A percentile compares a stretch with the other conserved stretches of the same genome.
phyloP scores from a whole-genome alignment of 2,888 invertebrate species.

The Julus scanicus region DNA sequence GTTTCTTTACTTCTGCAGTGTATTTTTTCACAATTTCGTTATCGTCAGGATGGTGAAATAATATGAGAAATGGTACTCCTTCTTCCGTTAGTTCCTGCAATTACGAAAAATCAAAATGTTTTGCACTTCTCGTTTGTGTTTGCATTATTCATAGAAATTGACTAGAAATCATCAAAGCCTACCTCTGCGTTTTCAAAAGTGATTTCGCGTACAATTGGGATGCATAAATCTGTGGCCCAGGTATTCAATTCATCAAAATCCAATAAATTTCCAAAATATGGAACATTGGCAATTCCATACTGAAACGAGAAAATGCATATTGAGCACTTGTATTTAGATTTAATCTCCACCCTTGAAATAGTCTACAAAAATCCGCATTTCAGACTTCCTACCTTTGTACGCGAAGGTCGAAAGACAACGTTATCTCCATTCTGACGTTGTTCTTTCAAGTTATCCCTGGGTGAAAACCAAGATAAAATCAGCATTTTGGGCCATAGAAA shows the following conservation, averaged over 20 bases:
- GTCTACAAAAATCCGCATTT: background rate
- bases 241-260: slow-evolving; percentile 78
- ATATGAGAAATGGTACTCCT: slow-evolving; percentile 95
- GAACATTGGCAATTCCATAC: slow-evolving; percentile 59
- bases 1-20: slow-evolving; percentile 70
- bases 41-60: slow-evolving; percentile 89
- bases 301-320: slow-evolving; percentile 41
- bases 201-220: slow-evolving; percentile 96
- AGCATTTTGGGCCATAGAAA: slow-evolving; percentile 64
- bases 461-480: slow-evolving; percentile 61
- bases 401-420: slow-evolving; percentile 79
- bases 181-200: slow-evolving; percentile 99
- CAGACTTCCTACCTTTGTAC: background rate
- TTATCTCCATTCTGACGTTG: slow-evolving; percentile 82
- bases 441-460: background rate
- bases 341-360: background rate
- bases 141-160: background rate
- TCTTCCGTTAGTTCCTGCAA: slow-evolving; percentile 94
- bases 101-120: background rate
- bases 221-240: slow-evolving; percentile 93
- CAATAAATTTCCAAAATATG: slow-evolving; percentile 61
- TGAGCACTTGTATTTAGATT: background rate
- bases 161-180: slow-evolving; percentile 27
- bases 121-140: background rate
- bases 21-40: slow-evolving; percentile 87